Evolutionary conservation across 2,113 vertebrate species (phyloP).

Genomic region (Bufo gargarizans): DNA sequence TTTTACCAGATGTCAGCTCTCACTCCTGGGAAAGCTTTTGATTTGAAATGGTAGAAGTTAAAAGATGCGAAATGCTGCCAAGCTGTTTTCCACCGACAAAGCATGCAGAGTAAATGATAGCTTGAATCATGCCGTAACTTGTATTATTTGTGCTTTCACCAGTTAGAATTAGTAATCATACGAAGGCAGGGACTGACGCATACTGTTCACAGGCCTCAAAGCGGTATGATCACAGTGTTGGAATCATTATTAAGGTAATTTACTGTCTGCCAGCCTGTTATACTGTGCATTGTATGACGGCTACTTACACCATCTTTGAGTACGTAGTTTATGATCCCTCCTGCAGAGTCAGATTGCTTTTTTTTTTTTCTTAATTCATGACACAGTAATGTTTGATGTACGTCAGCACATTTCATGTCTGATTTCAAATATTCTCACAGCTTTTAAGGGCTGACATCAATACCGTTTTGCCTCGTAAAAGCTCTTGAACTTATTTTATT

Average conservation of each 20-base stretch:
- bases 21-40: conserved; percentile 43
- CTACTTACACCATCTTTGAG: neutral
- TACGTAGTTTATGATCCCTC: neutral
- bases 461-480: neutral
- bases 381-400: neutral
- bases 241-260: conserved; percentile 17
- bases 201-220: conserved; percentile 11
- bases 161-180: conserved; percentile 52
- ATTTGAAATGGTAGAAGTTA: conserved; percentile 58
- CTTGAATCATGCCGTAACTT: neutral
- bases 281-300: neutral
- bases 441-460: neutral
- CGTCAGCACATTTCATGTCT: neutral
- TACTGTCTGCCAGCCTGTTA: conserved; percentile 6
- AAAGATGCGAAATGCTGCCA: conserved; percentile 46
- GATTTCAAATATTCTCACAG: neutral
- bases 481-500: neutral
- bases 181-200: conserved; percentile 4
- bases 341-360: conserved; percentile 1
- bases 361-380: conserved; percentile 21
- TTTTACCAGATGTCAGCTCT: conserved; percentile 59
- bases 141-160: conserved; percentile 46
- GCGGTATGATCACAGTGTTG: neutral
- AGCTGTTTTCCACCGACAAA: conserved; percentile 54
- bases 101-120: conserved; percentile 44